Conservation (phyloP, 2,797 vertebrate species). For the Glyptemys insculpta region DNA sequence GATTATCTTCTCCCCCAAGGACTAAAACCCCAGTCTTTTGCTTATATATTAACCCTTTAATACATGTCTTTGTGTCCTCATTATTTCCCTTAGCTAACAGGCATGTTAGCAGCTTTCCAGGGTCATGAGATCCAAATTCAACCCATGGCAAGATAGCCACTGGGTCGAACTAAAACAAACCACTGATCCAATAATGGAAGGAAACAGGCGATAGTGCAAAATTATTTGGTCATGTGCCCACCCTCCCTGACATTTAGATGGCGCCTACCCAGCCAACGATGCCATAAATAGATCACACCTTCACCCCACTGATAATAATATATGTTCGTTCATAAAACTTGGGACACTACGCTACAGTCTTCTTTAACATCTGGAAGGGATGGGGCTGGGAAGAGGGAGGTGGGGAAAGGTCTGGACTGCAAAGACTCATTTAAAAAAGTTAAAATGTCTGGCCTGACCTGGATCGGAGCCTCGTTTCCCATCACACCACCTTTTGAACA, state of each 20-base stretch:
- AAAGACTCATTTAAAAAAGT: conserved; percentile 23
- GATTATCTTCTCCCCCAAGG: neutral
- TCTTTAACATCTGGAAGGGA: neutral
- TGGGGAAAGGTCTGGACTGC: neutral
- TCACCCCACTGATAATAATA: neutral
- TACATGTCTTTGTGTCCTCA: conserved; percentile 38
- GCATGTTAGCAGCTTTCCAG: neutral
- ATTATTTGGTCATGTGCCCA: fast-evolving
- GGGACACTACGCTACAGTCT: neutral
- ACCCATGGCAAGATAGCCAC: neutral
- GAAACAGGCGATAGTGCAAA: neutral
- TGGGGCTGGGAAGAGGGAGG: neutral
- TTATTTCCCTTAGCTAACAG: neutral
- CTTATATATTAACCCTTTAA: conserved; percentile 21
- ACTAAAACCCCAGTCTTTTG: neutral
- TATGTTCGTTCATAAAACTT: neutral
- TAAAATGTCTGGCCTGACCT: neutral
- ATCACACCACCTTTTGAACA: neutral
- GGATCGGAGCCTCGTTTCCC: conserved; percentile 12
- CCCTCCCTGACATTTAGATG: neutral
- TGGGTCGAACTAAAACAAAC: neutral
- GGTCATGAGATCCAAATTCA: neutral
- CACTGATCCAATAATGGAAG: neutral
- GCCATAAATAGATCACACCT: neutral
- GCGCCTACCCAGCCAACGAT: fast-evolving